Percentiles rank a stretch among this genome's conserved stretches.
These are phyloP conservation scores for Patella ulyssiponensis DNA, from an alignment of 2,888 invertebrate genomes.

Conservation along the genomic window DNA sequence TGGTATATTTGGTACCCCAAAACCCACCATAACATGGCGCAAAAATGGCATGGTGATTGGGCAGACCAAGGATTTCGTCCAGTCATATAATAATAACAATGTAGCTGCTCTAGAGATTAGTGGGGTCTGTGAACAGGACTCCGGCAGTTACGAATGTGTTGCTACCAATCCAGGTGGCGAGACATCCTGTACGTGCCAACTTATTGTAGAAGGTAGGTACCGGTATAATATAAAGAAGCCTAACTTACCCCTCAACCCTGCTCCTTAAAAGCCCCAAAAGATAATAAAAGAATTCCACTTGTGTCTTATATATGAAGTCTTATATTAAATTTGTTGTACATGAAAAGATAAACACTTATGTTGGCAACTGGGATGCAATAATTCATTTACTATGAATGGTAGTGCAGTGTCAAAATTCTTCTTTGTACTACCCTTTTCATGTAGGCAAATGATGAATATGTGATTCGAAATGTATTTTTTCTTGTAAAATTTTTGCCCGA, in stretches of 20 bases:
- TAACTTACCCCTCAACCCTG: not conserved
- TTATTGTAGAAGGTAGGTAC: constrained; percentile 38
- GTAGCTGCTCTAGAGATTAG: constrained; percentile 54
- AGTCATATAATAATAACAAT: constrained; percentile 47
- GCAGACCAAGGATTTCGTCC: constrained; percentile 52
- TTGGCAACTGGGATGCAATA: no score
- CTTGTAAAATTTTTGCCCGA: no score
- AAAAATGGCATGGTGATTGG: constrained; percentile 56
- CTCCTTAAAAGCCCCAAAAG: not conserved
- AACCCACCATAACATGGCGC: constrained; percentile 57
- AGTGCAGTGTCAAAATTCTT: no score
- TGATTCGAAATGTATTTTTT: no score
- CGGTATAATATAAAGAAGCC: not conserved
- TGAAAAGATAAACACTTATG: no score
- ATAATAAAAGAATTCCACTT: no score
- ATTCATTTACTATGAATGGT: no score
- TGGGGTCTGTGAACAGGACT: constrained; percentile 48
- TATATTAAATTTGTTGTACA: no score
- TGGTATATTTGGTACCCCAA: constrained; percentile 50
- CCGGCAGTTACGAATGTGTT: constrained; percentile 59
- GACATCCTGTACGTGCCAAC: constrained; percentile 46
- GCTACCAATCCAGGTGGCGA: constrained; percentile 55
- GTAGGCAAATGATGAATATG: no score
- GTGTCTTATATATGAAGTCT: no score
- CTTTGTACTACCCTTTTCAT: no score